Base-by-base conservation (phyloP, 2,797 vertebrate genomes). In the Coranthus polyacanthus region DNA sequence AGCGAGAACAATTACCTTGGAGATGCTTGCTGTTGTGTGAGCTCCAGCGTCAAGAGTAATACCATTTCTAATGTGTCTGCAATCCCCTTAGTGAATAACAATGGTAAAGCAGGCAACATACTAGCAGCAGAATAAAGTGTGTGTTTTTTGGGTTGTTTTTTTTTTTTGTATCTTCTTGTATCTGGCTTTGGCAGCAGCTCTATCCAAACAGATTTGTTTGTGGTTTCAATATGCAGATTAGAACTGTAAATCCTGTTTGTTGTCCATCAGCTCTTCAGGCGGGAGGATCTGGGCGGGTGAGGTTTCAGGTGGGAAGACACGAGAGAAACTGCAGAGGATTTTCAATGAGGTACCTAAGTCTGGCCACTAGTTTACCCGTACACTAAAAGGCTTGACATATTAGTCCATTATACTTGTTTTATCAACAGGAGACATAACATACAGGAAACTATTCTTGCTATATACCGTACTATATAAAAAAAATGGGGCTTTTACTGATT, bases 1-100 rank as follows among this genome's bases (percentile, higher is more conserved):
- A 49, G 34, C 15, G 64, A 83, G 72, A 52, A 79, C 72, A 80
- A 84, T 79, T 72, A 74, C 75, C 60, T 44, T 72, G 38, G 79
- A 82, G 69, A 72, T 68, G 63, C 46, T 61, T 20, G 53, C 62
- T 63, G 73, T 69, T 71, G 73, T 20, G 58, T 1, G 1, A 62
- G 38, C 75, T 13, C 43, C 55, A 42, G 54, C 10, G 11, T 75
- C 20, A 73, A 65, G 44, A 81, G 68, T 75, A 77, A 76, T 50
- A 61, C 50, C 20, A 52, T 69, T 57, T 36, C 52, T 63, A 55
- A 78, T 47, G 61, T 42, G 58, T 73, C 65, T 72, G 49, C 51
- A 51, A 54, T 77, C 64, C 59, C n/a, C 68, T 73, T 3, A 2
- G 61, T 47, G 62, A 46, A 58, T 26, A 58, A 45, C 58, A 29